Percentiles rank a stretch among this genome's conserved stretches.
phyloP scores from a whole-genome alignment of 92 coral and sea anemone species.

The Zoanthus sansibaricus region DNA sequence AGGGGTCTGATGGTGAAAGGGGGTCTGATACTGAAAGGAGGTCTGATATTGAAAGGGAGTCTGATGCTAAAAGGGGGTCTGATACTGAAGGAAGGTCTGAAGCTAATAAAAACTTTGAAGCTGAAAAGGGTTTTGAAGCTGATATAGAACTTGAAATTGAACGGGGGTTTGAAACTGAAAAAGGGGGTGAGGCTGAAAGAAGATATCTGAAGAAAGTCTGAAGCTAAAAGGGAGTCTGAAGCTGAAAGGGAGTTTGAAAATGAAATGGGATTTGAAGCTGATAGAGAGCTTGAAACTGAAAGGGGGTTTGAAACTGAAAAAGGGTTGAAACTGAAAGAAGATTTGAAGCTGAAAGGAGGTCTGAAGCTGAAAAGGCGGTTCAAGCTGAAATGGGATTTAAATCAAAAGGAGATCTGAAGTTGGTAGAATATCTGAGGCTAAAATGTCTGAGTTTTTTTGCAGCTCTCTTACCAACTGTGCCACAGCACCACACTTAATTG shows the following conservation, averaged over 20 bases:
- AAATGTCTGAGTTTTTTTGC: too few relatives aligned
- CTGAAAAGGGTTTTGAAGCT: neutral
- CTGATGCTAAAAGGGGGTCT: neutral
- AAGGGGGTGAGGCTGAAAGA: neutral
- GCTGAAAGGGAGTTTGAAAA: neutral
- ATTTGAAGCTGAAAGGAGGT: neutral
- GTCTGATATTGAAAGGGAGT: neutral
- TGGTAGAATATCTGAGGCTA: neutral
- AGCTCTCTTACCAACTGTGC: too few relatives aligned
- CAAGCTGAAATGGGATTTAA: neutral
- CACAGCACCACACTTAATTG: too few relatives aligned
- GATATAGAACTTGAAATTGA: neutral
- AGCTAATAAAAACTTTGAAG: neutral
- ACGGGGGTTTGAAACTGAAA: too few relatives aligned
- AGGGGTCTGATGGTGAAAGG: too few relatives aligned
- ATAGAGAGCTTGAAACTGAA: neutral
- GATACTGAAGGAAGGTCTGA: neutral
- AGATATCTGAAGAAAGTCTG: neutral
- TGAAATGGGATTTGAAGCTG: neutral
- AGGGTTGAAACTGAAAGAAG: neutral
- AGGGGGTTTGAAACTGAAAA: too few relatives aligned
- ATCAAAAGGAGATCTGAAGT: neutral
- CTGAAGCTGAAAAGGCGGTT: neutral
- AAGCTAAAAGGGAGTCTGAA: neutral
- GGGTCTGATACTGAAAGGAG: neutral